Evolutionary conservation across 2,113 vertebrate genomes (phyloP).

Genomic region (Campylomormyrus tamandua): DNA sequence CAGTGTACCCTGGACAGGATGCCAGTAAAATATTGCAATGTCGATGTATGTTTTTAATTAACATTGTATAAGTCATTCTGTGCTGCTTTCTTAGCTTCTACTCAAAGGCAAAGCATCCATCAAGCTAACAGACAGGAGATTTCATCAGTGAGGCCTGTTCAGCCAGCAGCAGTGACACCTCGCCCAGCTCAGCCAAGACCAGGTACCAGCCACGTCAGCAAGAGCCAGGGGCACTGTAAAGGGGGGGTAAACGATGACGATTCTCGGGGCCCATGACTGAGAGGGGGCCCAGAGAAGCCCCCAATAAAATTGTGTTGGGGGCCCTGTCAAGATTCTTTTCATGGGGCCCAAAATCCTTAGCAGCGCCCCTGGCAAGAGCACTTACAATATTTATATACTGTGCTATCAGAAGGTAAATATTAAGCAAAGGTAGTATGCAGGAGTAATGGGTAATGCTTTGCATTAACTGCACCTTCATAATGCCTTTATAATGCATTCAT

Average conservation of each 20-base stretch:
- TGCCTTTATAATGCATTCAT: neutral
- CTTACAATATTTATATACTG: neutral
- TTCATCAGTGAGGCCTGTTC: slow-evolving; percentile 20
- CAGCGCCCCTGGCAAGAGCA: too few relatives aligned
- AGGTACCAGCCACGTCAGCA: slow-evolving; percentile 20
- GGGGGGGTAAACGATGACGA: too few relatives aligned
- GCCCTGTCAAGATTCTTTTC: too few relatives aligned
- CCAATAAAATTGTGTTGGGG: too few relatives aligned
- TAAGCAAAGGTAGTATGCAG: neutral
- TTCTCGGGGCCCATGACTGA: too few relatives aligned
- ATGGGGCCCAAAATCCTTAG: too few relatives aligned
- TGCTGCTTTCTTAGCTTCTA: slow-evolving; percentile 15
- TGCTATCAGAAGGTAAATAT: neutral
- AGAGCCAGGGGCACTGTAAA: too few relatives aligned
- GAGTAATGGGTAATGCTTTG: neutral
- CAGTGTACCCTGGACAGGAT: neutral
- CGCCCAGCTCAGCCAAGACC: slow-evolving; percentile 19
- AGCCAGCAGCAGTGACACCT: neutral
- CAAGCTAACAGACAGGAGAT: slow-evolving; percentile 21
- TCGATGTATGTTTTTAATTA: neutral
- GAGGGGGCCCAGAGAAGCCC: too few relatives aligned
- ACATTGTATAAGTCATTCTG: neutral
- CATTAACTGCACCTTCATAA: neutral
- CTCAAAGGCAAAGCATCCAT: slow-evolving; percentile 28
- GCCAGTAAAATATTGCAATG: neutral